A percentile compares a stretch with the other conserved stretches of the same genome.
These are phyloP conservation scores for Ectemnius continuus DNA, from an alignment of 2,888 invertebrate species.

Conservation along the genomic window DNA sequence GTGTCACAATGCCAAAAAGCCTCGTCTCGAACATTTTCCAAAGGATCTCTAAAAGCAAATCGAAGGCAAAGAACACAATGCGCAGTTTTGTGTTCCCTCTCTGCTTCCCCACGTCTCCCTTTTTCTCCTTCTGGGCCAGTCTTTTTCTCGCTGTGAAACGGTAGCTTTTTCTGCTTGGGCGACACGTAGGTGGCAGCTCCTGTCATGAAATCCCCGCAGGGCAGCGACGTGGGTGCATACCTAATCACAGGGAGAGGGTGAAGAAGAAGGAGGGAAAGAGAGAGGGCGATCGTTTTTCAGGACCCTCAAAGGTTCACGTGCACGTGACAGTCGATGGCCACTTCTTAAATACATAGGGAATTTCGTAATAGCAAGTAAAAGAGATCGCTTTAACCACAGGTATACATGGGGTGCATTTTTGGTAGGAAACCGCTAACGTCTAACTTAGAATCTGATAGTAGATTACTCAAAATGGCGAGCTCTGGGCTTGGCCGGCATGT, in stretches of 20 bases:
- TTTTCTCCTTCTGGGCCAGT: slow-evolving; percentile 14
- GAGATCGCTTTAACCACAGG: slow-evolving; percentile 36
- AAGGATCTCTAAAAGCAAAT: not conserved
- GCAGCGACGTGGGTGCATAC: slow-evolving; percentile 53
- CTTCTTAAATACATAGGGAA: slow-evolving; percentile 34
- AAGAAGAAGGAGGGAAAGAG: not conserved
- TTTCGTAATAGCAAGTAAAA: slow-evolving; percentile 31
- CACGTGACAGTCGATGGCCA: slow-evolving; percentile 36
- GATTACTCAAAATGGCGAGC: slow-evolving; percentile 8
- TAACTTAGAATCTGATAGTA: not conserved
- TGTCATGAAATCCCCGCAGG: slow-evolving; percentile 44
- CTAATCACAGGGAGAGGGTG: slow-evolving; percentile 36
- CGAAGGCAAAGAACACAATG: slow-evolving; percentile 1
- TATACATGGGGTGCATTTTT: not conserved
- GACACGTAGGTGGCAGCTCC: slow-evolving; percentile 50
- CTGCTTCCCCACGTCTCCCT: too few relatives aligned
- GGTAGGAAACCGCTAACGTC: not conserved
- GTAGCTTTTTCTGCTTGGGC: slow-evolving; percentile 41
- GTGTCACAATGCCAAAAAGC: too few relatives aligned
- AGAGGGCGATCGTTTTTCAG: slow-evolving; percentile 32
- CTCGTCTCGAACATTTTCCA: too few relatives aligned
- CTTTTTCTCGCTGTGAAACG: slow-evolving; percentile 34
- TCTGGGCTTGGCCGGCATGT: slow-evolving; percentile 34
- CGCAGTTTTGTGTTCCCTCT: slow-evolving; percentile 36
- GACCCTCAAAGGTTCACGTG: slow-evolving; percentile 32